A percentile compares a stretch with the other conserved stretches of the same genome.
Conservation (phyloP, 2,888 invertebrate species). For the Campoplex capitator region DNA sequence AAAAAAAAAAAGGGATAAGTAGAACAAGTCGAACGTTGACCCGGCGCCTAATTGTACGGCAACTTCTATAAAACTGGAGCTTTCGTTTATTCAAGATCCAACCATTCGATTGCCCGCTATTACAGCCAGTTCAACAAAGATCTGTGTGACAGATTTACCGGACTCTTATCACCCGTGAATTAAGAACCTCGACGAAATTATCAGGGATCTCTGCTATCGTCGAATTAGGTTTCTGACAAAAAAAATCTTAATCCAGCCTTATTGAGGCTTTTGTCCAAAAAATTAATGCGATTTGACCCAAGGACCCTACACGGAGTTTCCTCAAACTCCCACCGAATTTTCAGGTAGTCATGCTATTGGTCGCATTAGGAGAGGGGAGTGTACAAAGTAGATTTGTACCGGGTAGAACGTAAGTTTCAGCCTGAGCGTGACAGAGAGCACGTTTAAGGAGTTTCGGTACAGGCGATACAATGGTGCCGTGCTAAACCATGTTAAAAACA, state of each 20-base stretch:
- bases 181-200: neutral
- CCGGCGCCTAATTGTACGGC: constrained; percentile 53
- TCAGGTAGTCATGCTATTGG: too few species aligned
- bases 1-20: constrained; percentile 39
- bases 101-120: constrained; percentile 47
- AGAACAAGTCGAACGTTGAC: constrained; percentile 59
- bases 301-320: too few species aligned
- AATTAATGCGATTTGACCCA: too few species aligned
- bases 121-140: constrained; percentile 43
- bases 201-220: neutral
- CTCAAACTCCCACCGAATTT: too few species aligned
- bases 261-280: too few species aligned
- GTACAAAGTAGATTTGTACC: too few species aligned
- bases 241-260: neutral
- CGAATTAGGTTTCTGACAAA: neutral
- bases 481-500: too few species aligned
- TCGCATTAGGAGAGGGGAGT: too few species aligned
- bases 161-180: constrained; percentile 12
- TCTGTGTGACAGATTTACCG: constrained; percentile 47
- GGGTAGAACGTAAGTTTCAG: too few species aligned
- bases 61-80: neutral
- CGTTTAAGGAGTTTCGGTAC: too few species aligned
- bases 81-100: constrained; percentile 42
- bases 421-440: too few species aligned
- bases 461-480: too few species aligned